Evolutionary conservation across 2,888 invertebrate species (phyloP), one percentile per base, ranked within the genome.

Genomic region (Tineola bisselliella): DNA sequence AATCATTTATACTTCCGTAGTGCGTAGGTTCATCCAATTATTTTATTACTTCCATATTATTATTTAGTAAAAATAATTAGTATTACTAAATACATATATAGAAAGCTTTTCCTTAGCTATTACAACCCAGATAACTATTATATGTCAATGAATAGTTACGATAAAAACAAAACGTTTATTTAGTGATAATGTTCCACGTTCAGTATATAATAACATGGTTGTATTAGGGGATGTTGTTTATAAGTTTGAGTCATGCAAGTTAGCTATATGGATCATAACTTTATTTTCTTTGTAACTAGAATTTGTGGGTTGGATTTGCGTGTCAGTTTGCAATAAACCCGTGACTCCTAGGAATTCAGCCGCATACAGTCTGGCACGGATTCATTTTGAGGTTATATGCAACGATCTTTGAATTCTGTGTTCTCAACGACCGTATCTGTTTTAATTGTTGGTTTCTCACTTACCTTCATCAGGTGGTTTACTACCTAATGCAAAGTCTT

Each of bases 391-490:
- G 54, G 54, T 54, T 54, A 54, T 19, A 10, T 54, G 18, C 48
- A 48, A 17, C 38, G 38, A 38, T 38, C 3, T 38, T 38, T 15
- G 15, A 17, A 43, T 43, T 43, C 43, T 8, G 5, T 12, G 48
- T 17, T 17, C 15, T 6, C 48, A 38, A n/a, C 48, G 48, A 17
- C 15, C n/a, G 25, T 6, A 25, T 15, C 48, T 17, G 8, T 48
- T 3, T 6, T 15, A 48, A 48, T n/a, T n/a, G 15, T 48, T n/a
- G 6, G 6, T 48, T 48, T 17, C 2, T 17, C 6, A 58, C 58
- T 77, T 69, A 86, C 87, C 84, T 78, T 84, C 86, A 65, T 86
- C 86, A 25, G 84, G 84, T 63, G 87, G 86, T 68, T 84, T 84
- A 73, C 77, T 84, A 59, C 82, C 82, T 66, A 83, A 75, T 54